These are phyloP conservation scores for Drosophila ananassae DNA, from an alignment of 1,140 invertebrate genomes.

Conservation along the genomic window DNA sequence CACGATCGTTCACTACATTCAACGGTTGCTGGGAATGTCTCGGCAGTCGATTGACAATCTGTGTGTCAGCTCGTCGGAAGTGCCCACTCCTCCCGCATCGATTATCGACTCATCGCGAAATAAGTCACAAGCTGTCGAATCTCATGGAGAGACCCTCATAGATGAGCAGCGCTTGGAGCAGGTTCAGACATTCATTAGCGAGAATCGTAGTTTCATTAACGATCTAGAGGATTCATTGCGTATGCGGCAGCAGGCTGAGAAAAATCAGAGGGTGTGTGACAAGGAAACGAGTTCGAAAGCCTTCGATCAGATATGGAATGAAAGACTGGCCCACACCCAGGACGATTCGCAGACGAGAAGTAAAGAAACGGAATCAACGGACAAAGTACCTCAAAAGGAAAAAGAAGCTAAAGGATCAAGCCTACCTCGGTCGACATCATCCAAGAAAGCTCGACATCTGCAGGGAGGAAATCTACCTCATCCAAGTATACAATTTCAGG, in stretches of 20 bases:
- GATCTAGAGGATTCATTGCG: conserved; percentile 72
- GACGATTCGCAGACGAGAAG: neutral
- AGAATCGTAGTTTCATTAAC: conserved; percentile 74
- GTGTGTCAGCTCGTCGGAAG: conserved; percentile 55
- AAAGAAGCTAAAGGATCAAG: neutral
- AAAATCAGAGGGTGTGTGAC: conserved; percentile 20
- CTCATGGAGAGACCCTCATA: neutral
- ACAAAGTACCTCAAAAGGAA: neutral
- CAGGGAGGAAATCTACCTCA: neutral
- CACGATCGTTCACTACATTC: conserved; percentile 67
- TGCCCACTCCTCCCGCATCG: conserved; percentile 64
- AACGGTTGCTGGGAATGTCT: conserved; percentile 73
- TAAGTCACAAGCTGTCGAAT: conserved; percentile 3
- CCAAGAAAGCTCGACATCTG: neutral
- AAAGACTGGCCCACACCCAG: conserved; percentile 30
- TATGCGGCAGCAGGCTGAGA: conserved; percentile 39
- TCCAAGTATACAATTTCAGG: too few species aligned
- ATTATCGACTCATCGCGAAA: conserved; percentile 67
- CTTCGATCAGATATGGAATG: conserved; percentile 65
- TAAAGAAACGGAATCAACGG: neutral
- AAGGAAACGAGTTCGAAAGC: conserved; percentile 27
- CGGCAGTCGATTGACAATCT: conserved; percentile 51
- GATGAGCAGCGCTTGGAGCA: conserved; percentile 43
- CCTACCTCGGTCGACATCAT: neutral
- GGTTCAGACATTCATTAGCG: conserved; percentile 68